Conservation (phyloP, 2,797 vertebrate species). For the Poecile montanus region DNA sequence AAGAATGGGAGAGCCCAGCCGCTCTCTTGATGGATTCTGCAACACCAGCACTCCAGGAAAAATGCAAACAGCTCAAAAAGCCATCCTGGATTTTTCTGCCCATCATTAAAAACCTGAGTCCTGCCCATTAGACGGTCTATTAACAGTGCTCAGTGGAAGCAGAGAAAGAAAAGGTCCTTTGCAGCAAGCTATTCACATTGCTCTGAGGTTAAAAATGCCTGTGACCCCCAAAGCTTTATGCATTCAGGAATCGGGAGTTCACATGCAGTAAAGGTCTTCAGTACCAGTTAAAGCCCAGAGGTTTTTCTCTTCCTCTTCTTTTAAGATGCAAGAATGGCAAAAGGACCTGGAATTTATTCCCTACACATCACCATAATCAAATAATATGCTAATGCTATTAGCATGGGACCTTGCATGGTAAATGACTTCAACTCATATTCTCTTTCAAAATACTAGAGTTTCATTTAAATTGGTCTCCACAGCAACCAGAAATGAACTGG, state of each 20-base stretch:
- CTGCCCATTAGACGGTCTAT: slow-evolving; percentile 16
- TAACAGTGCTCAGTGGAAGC: background rate
- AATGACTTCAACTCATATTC: slow-evolving; percentile 54
- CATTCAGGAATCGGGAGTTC: slow-evolving; percentile 12
- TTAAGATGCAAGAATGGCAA: slow-evolving; percentile 17
- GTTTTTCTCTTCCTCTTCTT: slow-evolving; percentile 11
- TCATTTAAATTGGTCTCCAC: slow-evolving; percentile 66
- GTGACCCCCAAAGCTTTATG: background rate
- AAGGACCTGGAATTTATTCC: slow-evolving; percentile 53
- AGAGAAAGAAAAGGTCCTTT: slow-evolving; percentile 5
- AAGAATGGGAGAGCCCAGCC: background rate
- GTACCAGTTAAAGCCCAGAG: background rate
- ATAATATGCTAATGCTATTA: slow-evolving; percentile 67
- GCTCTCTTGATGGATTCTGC: background rate
- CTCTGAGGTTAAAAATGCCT: background rate
- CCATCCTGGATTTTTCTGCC: background rate
- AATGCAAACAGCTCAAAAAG: background rate
- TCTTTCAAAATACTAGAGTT: slow-evolving; percentile 57
- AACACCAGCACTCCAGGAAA: background rate
- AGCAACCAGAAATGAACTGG: slow-evolving; percentile 39
- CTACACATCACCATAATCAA: slow-evolving; percentile 45
- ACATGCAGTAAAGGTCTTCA: background rate
- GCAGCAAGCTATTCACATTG: background rate
- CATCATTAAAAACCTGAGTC: background rate
- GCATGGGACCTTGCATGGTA: slow-evolving; percentile 45